These are phyloP conservation scores for Leptodactylus fallax DNA, from an alignment of 2,797 vertebrate species.

Conservation along the genomic window DNA sequence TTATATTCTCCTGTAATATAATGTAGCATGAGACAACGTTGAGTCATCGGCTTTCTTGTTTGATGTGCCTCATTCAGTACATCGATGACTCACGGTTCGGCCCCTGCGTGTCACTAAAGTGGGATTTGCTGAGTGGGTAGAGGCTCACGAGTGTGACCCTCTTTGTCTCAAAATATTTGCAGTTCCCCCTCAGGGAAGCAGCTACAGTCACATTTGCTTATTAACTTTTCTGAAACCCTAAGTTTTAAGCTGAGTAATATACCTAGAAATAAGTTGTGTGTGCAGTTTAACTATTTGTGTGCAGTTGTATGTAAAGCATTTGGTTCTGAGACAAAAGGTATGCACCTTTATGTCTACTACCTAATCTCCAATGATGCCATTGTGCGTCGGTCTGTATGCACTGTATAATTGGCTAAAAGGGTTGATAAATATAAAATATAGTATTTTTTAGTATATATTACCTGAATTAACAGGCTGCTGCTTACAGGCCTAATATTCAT, in stretches of 20 bases:
- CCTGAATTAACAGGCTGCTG: too few species aligned
- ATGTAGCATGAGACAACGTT: background rate
- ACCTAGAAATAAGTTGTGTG: background rate
- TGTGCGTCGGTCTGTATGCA: too few species aligned
- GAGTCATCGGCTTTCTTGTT: slow-evolving; percentile 18
- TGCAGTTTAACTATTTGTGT: background rate
- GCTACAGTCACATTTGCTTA: background rate
- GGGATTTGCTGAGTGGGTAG: slow-evolving; percentile 26
- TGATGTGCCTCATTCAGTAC: slow-evolving; percentile 17
- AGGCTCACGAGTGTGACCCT: background rate
- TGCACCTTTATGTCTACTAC: background rate
- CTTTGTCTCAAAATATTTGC: slow-evolving; percentile 12
- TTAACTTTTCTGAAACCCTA: background rate
- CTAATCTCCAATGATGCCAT: background rate
- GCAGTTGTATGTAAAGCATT: background rate
- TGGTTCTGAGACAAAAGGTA: background rate
- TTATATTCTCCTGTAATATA: background rate
- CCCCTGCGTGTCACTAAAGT: slow-evolving; percentile 18
- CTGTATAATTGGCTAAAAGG: too few species aligned
- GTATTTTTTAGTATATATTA: too few species aligned
- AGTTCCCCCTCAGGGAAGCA: background rate
- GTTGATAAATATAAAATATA: too few species aligned
- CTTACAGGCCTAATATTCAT: too few species aligned
- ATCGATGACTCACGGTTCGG: slow-evolving; percentile 15
- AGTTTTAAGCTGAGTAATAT: background rate